phyloP scores from a whole-genome alignment of 1,140 invertebrate genomes.

The Hypsibius dujardini region DNA sequence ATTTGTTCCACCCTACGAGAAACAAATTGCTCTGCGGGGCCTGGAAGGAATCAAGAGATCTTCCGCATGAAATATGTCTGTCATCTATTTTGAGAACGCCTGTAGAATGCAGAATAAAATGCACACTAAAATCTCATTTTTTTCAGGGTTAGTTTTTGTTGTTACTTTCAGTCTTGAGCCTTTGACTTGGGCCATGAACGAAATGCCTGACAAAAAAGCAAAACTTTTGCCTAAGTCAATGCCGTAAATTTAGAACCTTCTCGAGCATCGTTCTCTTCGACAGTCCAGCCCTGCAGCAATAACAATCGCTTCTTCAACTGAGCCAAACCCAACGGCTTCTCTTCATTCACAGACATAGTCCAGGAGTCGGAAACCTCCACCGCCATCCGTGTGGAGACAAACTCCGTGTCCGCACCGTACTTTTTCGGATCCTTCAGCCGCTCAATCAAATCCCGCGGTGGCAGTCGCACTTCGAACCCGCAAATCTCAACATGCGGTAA shows the following conservation, averaged over 20 bases:
- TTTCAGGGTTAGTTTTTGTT: not conserved
- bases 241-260: not conserved
- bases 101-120: too few species aligned
- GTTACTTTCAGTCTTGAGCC: not conserved
- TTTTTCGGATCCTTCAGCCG: not conserved
- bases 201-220: not conserved
- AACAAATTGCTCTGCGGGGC: too few species aligned
- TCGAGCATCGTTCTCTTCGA: not conserved
- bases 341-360: not conserved
- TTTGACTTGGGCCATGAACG: not conserved
- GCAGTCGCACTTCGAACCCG: not conserved
- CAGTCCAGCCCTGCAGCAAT: not conserved
- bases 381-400: not conserved
- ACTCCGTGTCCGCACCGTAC: not conserved
- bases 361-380: not conserved
- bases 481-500: not conserved
- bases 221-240: not conserved
- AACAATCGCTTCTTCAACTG: not conserved
- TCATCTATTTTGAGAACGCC: not conserved
- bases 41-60: not conserved
- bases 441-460: not conserved
- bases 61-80: constrained; percentile 1
- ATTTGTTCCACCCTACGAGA: too few species aligned
- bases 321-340: not conserved
- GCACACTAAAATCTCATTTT: not conserved